A percentile compares a stretch with the other conserved stretches of the same genome.
phyloP scores from a whole-genome alignment of 2,888 invertebrate species.

The Unio delphinus region DNA sequence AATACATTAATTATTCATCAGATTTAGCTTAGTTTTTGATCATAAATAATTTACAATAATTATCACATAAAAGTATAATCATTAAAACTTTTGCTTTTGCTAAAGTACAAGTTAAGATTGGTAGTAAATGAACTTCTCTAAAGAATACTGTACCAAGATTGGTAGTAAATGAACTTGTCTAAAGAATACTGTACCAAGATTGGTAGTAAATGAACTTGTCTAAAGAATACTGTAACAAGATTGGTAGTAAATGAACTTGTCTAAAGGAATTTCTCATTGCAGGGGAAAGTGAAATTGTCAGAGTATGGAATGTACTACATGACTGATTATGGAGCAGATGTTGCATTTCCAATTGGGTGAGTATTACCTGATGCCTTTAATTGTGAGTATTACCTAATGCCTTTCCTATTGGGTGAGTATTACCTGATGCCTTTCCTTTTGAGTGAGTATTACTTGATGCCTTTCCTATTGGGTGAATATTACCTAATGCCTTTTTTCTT shows the following conservation, averaged over 20 bases:
- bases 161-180: not conserved
- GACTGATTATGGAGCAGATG: constrained; percentile 88
- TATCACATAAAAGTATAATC: no score
- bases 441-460: constrained; percentile 47
- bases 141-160: not conserved
- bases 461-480: constrained; percentile 67
- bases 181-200: not conserved
- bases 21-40: no score
- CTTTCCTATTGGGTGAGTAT: no score
- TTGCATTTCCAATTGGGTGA: constrained; percentile 84
- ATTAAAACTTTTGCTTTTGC: no score
- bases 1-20: no score
- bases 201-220: no score
- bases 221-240: not conserved
- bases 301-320: constrained; percentile 95
- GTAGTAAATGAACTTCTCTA: not conserved
- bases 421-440: no score
- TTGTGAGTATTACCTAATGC: constrained; percentile 67
- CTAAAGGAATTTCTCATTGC: constrained; percentile 9
- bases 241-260: not conserved
- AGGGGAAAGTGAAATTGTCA: constrained; percentile 83
- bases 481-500: not conserved
- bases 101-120: no score
- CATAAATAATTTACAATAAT: no score
- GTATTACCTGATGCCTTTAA: constrained; percentile 45